Base-by-base conservation (phyloP, 2,888 invertebrate genomes). In the Cephalotes varians region DNA sequence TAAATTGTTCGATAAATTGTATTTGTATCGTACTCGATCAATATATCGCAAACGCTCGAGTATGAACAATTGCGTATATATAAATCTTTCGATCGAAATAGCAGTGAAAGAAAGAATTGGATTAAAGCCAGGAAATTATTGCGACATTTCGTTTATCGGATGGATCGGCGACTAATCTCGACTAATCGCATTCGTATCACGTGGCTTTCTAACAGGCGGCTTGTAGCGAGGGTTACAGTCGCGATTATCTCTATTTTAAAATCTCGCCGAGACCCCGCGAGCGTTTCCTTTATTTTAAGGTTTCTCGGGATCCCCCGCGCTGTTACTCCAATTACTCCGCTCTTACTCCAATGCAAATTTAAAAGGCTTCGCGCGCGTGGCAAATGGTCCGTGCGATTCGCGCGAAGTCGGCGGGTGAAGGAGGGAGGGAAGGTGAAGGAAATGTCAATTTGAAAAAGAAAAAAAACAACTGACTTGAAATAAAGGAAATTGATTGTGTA, bases 381-480 rank as follows among this genome's bases (percentile, higher is more conserved):
- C 10, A 40, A 40, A 40, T 10, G 10, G 10, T 1, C 40, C 10
- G 40, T 10, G 40, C 10, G 40, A 10, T 2, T 40, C 10, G 40
- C 10, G 2, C 10, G 2, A 2, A 40, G 10, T 40, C 10, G 40
- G 10, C 10, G 40, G 7, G 1, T n/a, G 9, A 31, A 18, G n/a
- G 1, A 2, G 0, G 2, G 28, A 5, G 6, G 40, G 25, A 40
- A 15, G 12, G 40, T 3, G 15, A 64, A n/a, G n/a, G n/a, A n/a
- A n/a, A 15, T 62, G 25, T 15, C 40, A 28, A 65, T 65, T 28
- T 4, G 18, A 40, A 10, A 5, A 9, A 44, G 28, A 65, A 65
- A 9, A 44, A 44, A 65, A 65, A 65, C 44, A 65, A 28, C 64
- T 44, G 64, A 44, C 44, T 44, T 25, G 18, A 44, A 44, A 25